A percentile compares a stretch with the other conserved stretches of the same genome.
phyloP scores from a whole-genome alignment of 2,797 vertebrate species.

The Emydoidea blandingii region DNA sequence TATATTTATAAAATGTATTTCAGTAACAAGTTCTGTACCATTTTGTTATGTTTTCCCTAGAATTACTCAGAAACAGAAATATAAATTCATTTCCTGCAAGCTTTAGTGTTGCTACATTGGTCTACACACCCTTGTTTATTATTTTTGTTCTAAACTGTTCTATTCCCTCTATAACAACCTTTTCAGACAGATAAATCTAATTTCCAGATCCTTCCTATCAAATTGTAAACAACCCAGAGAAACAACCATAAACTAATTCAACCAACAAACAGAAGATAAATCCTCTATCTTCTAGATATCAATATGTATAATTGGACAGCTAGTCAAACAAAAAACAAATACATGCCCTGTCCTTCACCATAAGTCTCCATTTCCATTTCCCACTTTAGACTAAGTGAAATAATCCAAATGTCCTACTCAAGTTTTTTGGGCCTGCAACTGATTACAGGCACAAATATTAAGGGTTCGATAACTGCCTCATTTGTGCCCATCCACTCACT shows the following conservation, averaged over 20 bases:
- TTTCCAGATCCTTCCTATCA: conserved; percentile 49
- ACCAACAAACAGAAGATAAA: not conserved
- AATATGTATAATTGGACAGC: not conserved
- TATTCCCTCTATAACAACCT: conserved; percentile 52
- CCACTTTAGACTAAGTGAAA: conserved; percentile 19
- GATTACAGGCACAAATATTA: not conserved
- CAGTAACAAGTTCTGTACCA: not conserved
- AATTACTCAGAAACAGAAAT: conserved; percentile 42
- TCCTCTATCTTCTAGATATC: conserved; percentile 18
- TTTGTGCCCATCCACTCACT: not conserved
- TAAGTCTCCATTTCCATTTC: not conserved
- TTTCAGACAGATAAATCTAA: conserved; percentile 42
- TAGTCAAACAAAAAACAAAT: conserved; percentile 16
- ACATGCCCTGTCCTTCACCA: not conserved
- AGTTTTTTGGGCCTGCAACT: fast-evolving
- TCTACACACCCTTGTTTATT: conserved; percentile 57
- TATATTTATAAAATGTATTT: conserved; percentile 20
- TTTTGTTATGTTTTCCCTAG: conserved; percentile 31
- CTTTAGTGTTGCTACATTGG: conserved; percentile 21
- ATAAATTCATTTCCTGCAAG: conserved; percentile 34
- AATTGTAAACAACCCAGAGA: conserved; percentile 56
- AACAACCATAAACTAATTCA: conserved; percentile 15
- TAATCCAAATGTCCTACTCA: not conserved
- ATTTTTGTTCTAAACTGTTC: conserved; percentile 45
- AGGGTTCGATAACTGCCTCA: not conserved